Evolutionary conservation across 2,888 invertebrate genomes (phyloP), one percentile per base, ranked within the genome.

Genomic region (Cyrtodaria siliqua): DNA sequence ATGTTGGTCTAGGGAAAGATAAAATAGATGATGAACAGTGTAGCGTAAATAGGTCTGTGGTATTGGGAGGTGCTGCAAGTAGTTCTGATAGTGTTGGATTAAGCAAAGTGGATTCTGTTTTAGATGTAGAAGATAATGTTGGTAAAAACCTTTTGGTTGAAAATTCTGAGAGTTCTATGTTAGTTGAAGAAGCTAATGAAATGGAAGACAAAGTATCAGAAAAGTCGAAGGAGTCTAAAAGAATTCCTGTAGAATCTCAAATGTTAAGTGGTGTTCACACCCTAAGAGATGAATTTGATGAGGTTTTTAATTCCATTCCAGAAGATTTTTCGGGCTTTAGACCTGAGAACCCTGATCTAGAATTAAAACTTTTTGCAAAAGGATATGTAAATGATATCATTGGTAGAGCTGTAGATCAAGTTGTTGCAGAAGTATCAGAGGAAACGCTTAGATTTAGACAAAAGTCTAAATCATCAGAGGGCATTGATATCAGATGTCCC

Each of bases 381-480:
- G 50, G 61, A 16, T 80, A 80, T 80, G 72, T 80, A 24, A 62
- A 61, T 14, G 72, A 53, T 50, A 63, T 80, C 24, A 29, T 80
- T 2, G 49, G 60, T 8, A 69, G 53, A 40, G 60, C 79, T 20
- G 26, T 70, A 4, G 62, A 68, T 24, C 42, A 64, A 24, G 64
- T 66, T 14, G 52, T 61, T 26, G 29, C 27, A 16, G 59, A 74
- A 18, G 20, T 38, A 40, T 47, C 40, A 16, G 61, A 78, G 8
- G 69, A 69, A 24, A 53, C 55, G 12, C 26, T 74, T 33, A 20
- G 42, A 16, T 44, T 74, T 4, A 73, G 57, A 49, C 44, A 61
- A 18, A 29, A 44, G 26, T 74, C 74, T 29, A 16, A 23, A 16
- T 62, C 64, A 29, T 40, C 63, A 1, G 73, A 69, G 49, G 53